Conservation (phyloP, 1,140 invertebrate species). For the Agrypnia vestita region DNA sequence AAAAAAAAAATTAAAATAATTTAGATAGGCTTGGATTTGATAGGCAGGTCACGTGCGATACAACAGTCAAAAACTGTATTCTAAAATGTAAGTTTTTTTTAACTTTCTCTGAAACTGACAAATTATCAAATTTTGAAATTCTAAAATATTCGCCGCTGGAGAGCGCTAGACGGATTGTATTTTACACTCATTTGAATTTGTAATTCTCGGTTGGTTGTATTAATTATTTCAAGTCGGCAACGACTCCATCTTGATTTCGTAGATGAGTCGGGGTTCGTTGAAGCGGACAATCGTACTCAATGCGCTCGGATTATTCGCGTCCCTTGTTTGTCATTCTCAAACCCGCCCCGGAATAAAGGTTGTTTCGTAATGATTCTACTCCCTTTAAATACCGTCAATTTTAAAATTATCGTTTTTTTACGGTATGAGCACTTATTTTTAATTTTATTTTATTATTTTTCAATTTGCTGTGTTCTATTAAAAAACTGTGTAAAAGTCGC, state of each 20-base stretch:
- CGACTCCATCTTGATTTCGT: conserved; percentile 38
- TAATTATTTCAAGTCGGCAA: conserved; percentile 38
- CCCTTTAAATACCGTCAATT: too few species aligned
- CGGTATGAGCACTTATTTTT: too few species aligned
- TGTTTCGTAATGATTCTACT: neutral
- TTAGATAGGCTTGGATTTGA: too few species aligned
- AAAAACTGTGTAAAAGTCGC: too few species aligned
- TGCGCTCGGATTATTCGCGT: conserved; percentile 34
- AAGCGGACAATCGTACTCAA: conserved; percentile 24
- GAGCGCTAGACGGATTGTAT: conserved; percentile 24
- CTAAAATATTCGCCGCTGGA: conserved; percentile 9
- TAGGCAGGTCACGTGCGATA: too few species aligned
- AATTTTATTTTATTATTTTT: too few species aligned
- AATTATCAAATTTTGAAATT: neutral
- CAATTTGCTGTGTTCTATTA: too few species aligned
- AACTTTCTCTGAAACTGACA: too few species aligned
- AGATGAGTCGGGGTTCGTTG: conserved; percentile 9
- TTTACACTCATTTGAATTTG: conserved; percentile 46
- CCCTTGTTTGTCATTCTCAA: conserved; percentile 29
- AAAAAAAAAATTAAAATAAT: too few species aligned
- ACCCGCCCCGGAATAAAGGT: neutral
- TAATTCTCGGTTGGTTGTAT: conserved; percentile 41
- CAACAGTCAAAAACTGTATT: too few species aligned
- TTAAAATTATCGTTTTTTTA: too few species aligned
- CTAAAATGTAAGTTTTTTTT: too few species aligned